Evolutionary conservation across 2,113 vertebrate species (phyloP).

Genomic region (Delphinapterus leucas): DNA sequence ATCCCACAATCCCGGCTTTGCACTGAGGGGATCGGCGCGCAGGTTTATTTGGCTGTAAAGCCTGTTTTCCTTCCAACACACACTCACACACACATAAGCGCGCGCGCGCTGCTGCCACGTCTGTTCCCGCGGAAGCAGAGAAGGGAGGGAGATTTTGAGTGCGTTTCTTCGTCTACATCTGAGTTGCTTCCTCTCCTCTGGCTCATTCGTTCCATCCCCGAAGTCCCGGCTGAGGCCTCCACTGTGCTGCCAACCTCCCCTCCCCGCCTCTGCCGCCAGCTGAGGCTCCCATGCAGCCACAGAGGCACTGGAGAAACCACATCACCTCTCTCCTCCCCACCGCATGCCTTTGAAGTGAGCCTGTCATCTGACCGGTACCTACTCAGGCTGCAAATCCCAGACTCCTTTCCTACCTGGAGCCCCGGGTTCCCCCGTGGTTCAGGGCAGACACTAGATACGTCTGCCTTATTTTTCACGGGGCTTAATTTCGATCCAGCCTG

Average conservation of each 20-base stretch:
- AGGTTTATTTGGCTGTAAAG: constrained; percentile 35
- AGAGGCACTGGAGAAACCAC: constrained; percentile 14
- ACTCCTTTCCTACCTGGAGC: background rate
- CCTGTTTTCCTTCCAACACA: constrained; percentile 31
- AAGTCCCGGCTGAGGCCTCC: background rate
- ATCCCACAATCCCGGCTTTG: background rate
- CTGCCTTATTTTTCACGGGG: background rate
- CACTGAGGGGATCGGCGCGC: background rate
- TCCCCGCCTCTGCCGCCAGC: background rate
- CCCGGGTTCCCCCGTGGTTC: background rate
- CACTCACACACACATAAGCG: background rate
- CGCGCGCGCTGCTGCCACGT: background rate
- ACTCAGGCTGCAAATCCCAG: background rate
- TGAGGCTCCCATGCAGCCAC: constrained; percentile 22
- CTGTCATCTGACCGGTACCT: background rate
- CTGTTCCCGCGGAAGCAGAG: background rate
- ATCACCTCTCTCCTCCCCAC: background rate
- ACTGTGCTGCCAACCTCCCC: background rate
- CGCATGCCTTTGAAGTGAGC: constrained; percentile 7
- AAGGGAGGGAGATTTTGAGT: constrained; percentile 30
- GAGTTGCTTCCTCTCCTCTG: constrained; percentile 37
- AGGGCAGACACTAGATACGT: background rate
- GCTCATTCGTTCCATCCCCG: constrained; percentile 24
- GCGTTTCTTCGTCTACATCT: constrained; percentile 9
- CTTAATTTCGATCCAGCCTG: background rate